phyloP scores from a whole-genome alignment of 2,888 invertebrate genomes.

The Dynastes hyllus region DNA sequence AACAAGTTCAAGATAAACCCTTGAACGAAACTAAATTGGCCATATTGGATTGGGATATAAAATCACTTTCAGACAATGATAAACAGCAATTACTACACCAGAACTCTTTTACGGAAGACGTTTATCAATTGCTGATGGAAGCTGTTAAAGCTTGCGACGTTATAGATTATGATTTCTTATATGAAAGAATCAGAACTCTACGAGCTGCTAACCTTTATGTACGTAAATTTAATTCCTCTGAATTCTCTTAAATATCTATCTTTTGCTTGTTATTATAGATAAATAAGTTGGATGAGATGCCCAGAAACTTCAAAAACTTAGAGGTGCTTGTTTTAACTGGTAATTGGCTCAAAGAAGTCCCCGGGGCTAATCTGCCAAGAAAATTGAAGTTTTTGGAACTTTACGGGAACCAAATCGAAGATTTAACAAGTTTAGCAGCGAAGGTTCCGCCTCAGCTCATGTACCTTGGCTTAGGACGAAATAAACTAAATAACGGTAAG shows the following conservation, averaged over 20 bases:
- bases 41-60: constrained; percentile 60
- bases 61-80: constrained; percentile 57
- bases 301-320: constrained; percentile 68
- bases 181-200: constrained; percentile 58
- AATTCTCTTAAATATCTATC: not conserved
- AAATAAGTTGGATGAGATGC: constrained; percentile 56
- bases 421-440: constrained; percentile 66
- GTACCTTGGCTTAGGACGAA: constrained; percentile 74
- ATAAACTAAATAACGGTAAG: constrained; percentile 69
- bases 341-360: constrained; percentile 67
- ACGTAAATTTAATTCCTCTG: constrained; percentile 39
- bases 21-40: constrained; percentile 62
- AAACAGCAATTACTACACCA: constrained; percentile 56
- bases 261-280: constrained; percentile 68
- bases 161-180: constrained; percentile 62
- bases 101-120: constrained; percentile 60
- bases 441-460: constrained; percentile 69
- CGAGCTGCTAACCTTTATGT: constrained; percentile 63
- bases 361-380: constrained; percentile 69
- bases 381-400: constrained; percentile 71
- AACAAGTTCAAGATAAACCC: constrained; percentile 60
- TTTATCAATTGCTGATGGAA: constrained; percentile 58
- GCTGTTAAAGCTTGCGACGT: constrained; percentile 59
- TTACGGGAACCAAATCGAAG: constrained; percentile 71
- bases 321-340: constrained; percentile 72